Conservation (phyloP, 2,113 vertebrate genomes). For the Calyptomena viridis region DNA sequence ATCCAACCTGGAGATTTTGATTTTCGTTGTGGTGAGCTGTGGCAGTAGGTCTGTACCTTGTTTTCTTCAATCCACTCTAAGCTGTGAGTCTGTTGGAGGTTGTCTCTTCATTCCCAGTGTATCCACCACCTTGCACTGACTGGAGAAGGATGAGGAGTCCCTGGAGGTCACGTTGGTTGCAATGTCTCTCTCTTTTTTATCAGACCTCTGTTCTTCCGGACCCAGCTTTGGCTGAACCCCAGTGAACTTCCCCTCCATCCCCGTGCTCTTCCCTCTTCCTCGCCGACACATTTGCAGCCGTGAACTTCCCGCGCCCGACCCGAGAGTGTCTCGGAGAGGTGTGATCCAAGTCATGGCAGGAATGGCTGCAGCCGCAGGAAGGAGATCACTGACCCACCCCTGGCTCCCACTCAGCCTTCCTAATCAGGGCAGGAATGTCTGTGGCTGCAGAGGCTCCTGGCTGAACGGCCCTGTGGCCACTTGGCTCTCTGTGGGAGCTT, state of each 20-base stretch:
- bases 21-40: not conserved
- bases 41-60: not conserved
- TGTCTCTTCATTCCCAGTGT: not conserved
- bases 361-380: constrained; percentile 13
- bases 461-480: not conserved
- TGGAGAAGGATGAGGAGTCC: not conserved
- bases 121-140: not conserved
- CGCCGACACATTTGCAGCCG: not conserved
- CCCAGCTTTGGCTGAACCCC: not conserved
- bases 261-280: not conserved
- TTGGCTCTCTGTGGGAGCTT: not conserved
- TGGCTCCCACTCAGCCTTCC: constrained; percentile 34
- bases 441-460: not conserved
- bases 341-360: not conserved
- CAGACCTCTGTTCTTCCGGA: not conserved
- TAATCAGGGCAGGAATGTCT: constrained; percentile 41
- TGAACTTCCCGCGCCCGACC: constrained; percentile 51
- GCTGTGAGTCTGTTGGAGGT: not conserved
- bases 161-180: not conserved
- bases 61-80: not conserved
- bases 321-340: not conserved
- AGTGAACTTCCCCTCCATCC: constrained; percentile 39
- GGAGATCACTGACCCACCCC: not conserved
- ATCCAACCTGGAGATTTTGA: not conserved
- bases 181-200: constrained; percentile 14